Evolutionary conservation across 2,113 vertebrate genomes (phyloP).

Genomic region (Passer domesticus): DNA sequence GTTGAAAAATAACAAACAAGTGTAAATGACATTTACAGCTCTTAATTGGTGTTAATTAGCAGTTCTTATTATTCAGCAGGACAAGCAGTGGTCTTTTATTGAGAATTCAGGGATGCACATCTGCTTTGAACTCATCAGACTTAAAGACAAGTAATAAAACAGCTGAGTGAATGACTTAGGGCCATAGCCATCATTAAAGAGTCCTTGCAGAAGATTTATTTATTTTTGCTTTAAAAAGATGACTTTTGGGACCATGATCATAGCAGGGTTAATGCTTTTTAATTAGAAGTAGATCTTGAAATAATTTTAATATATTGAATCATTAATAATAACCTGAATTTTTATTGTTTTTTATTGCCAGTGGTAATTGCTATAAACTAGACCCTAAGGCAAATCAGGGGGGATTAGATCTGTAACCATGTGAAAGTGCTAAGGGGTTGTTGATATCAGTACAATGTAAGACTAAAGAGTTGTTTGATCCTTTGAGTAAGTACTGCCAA

Average conservation of each 20-base stretch:
- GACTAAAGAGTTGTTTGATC: not conserved
- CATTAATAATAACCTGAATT: not conserved
- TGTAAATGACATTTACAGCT: conserved; percentile 77
- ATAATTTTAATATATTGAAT: not conserved
- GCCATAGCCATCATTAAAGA: conserved; percentile 60
- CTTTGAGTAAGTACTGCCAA: not conserved
- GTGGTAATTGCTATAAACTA: not conserved
- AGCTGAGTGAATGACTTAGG: conserved; percentile 72
- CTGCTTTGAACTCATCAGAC: conserved; percentile 74
- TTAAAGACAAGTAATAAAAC: conserved; percentile 77
- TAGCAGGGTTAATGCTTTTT: not conserved
- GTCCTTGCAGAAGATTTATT: conserved; percentile 21
- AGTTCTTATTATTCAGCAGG: conserved; percentile 77
- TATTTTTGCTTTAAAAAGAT: not conserved
- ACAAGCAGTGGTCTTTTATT: conserved; percentile 77
- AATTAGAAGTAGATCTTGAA: not conserved
- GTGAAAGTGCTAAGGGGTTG: not conserved
- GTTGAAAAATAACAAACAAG: conserved; percentile 80
- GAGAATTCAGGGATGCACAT: conserved; percentile 74
- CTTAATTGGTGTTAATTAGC: conserved; percentile 79
- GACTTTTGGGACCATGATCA: not conserved
- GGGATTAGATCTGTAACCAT: not conserved
- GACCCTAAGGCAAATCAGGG: not conserved
- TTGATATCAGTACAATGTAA: not conserved
- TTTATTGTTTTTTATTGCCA: not conserved